These are phyloP conservation scores for Eunapius fragilis DNA, from an alignment of 37 sponge, comb jelly and placozoan species.

Conservation along the genomic window DNA sequence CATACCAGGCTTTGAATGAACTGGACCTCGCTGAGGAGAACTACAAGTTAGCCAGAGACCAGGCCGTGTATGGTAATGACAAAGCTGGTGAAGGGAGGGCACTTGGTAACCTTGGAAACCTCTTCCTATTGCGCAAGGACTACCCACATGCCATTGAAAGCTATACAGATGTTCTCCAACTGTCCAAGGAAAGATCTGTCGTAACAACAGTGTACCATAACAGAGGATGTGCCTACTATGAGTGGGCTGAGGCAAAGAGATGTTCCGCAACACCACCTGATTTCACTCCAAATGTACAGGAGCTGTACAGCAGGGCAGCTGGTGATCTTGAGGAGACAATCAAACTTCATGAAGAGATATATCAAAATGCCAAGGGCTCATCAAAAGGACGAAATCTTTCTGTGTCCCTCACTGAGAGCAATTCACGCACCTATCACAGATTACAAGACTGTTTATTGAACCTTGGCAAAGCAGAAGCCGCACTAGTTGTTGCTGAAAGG, in stretches of 20 bases:
- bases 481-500: constrained; percentile 60
- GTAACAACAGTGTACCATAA: constrained; percentile 67
- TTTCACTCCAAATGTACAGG: background rate
- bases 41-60: constrained; percentile 63
- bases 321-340: constrained; percentile 51
- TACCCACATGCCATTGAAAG: constrained; percentile 43
- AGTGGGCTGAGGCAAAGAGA: constrained; percentile 56
- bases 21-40: constrained; percentile 59
- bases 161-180: constrained; percentile 63
- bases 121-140: constrained; percentile 51
- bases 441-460: constrained; percentile 58
- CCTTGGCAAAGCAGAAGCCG: constrained; percentile 29
- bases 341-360: constrained; percentile 34
- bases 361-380: constrained; percentile 50
- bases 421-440: constrained; percentile 58
- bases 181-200: constrained; percentile 47
- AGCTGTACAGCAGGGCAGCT: constrained; percentile 30
- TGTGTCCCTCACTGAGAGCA: constrained; percentile 66
- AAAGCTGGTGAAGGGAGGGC: constrained; percentile 62
- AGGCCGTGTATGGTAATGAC: constrained; percentile 70
- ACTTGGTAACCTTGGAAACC: constrained; percentile 81
- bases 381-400: constrained; percentile 51
- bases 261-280: background rate
- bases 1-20: constrained; percentile 52
- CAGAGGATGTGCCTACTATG: constrained; percentile 69